phyloP scores from a whole-genome alignment of 2,113 vertebrate genomes.

The Micronycteris hirsuta region DNA sequence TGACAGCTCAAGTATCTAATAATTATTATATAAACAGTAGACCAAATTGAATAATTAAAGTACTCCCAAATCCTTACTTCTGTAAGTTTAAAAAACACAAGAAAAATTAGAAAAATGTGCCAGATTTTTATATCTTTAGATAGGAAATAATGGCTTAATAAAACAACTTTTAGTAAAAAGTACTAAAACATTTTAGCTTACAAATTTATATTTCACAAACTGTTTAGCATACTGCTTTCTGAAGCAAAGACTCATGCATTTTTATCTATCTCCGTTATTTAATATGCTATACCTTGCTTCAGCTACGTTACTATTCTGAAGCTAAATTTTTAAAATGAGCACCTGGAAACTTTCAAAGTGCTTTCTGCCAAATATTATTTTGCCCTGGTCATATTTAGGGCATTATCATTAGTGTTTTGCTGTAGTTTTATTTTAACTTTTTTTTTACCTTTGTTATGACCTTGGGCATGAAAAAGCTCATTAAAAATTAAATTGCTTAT shows the following conservation, averaged over 20 bases:
- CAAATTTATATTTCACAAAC: constrained; percentile 71
- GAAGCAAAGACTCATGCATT: constrained; percentile 70
- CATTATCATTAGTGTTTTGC: constrained; percentile 75
- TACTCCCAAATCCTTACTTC: not conserved
- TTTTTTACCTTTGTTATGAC: constrained; percentile 78
- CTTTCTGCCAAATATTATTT: constrained; percentile 72
- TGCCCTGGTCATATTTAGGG: constrained; percentile 57
- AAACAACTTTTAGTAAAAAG: constrained; percentile 11
- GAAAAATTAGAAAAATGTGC: not conserved
- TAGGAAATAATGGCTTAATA: constrained; percentile 57
- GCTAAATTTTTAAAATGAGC: constrained; percentile 66
- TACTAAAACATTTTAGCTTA: constrained; percentile 48
- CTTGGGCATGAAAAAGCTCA: constrained; percentile 79
- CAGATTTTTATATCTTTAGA: not conserved
- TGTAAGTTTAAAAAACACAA: not conserved
- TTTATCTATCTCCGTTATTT: constrained; percentile 74
- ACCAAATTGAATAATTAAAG: not conserved
- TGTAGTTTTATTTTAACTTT: constrained; percentile 70
- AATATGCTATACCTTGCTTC: constrained; percentile 71
- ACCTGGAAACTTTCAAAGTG: constrained; percentile 48
- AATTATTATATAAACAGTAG: not conserved
- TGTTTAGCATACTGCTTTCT: constrained; percentile 56
- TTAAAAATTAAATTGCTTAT: constrained; percentile 88
- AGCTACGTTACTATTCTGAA: constrained; percentile 63
- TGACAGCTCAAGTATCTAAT: not conserved